Percentiles rank a stretch among this genome's conserved stretches.
These are phyloP conservation scores for Phymatocera aterrima DNA, from an alignment of 2,888 invertebrate species.

Conservation along the genomic window DNA sequence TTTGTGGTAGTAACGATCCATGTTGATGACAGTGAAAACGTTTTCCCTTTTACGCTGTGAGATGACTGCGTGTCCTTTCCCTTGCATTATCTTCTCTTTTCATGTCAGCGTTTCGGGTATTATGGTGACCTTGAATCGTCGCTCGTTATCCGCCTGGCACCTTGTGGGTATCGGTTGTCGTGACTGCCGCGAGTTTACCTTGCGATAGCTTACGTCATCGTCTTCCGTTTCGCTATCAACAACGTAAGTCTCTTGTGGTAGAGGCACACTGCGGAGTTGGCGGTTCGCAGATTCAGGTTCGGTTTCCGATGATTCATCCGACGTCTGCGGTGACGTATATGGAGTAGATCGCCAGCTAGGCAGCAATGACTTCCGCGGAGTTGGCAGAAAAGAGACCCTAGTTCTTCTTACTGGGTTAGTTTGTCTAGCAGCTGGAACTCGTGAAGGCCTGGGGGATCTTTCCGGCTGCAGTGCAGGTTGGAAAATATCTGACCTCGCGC, in stretches of 20 bases:
- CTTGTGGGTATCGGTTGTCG: too few relatives aligned
- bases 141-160: too few relatives aligned
- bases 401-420: not conserved
- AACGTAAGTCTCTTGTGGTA: too few relatives aligned
- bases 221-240: too few relatives aligned
- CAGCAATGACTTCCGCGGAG: not conserved
- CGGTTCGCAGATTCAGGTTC: too few relatives aligned
- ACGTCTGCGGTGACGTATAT: not conserved
- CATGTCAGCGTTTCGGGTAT: not conserved
- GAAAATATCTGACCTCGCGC: too few relatives aligned
- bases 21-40: not conserved
- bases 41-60: not conserved
- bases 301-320: not conserved
- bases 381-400: slow-evolving; percentile 9
- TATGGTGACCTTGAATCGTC: too few relatives aligned
- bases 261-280: too few relatives aligned
- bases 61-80: not conserved
- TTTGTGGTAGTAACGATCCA: not conserved
- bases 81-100: not conserved
- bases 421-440: too few relatives aligned
- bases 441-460: not conserved
- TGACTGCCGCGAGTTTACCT: too few relatives aligned
- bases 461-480: not conserved
- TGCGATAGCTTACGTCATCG: too few relatives aligned
- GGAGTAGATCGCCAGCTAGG: not conserved